These are phyloP conservation scores for Champsocephalus esox DNA, from an alignment of 2,797 vertebrate species.

Conservation along the genomic window DNA sequence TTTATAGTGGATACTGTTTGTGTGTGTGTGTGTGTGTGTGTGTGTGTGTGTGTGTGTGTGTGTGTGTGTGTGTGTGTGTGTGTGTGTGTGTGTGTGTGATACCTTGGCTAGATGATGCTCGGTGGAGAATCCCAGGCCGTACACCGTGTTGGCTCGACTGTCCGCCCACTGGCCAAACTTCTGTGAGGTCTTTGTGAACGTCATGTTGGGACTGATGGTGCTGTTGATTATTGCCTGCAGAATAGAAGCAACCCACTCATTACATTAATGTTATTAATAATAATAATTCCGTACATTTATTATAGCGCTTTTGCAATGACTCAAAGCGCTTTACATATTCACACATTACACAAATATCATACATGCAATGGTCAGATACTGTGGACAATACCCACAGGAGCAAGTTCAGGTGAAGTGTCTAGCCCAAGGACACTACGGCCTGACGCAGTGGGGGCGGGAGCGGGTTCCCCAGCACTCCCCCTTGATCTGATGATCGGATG, in stretches of 20 bases:
- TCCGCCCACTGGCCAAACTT: conserved; percentile 99
- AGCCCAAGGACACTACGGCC: too few species aligned
- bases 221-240: conserved; percentile 99
- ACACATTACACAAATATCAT: too few species aligned
- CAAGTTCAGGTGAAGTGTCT: too few species aligned
- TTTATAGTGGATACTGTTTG: not conserved
- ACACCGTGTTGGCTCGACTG: conserved; percentile 97
- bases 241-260: conserved; percentile 38
- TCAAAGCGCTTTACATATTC: too few species aligned
- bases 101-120: conserved; percentile 94
- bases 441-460: too few species aligned
- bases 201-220: conserved; percentile 99
- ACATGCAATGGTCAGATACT: too few species aligned
- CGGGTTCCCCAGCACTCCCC: too few species aligned
- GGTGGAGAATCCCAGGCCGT: conserved; percentile 98
- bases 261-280: conserved; percentile 15
- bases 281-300: too few species aligned
- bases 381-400: too few species aligned
- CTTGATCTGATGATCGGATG: too few species aligned
- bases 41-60: conserved; percentile 18
- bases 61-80: not conserved
- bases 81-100: conserved; percentile 16
- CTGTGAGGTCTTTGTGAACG: conserved; percentile 99
- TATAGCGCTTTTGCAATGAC: too few species aligned
- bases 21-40: conserved; percentile 1